phyloP scores from a whole-genome alignment of 2,888 invertebrate genomes.

The Euzophera pinguis region DNA sequence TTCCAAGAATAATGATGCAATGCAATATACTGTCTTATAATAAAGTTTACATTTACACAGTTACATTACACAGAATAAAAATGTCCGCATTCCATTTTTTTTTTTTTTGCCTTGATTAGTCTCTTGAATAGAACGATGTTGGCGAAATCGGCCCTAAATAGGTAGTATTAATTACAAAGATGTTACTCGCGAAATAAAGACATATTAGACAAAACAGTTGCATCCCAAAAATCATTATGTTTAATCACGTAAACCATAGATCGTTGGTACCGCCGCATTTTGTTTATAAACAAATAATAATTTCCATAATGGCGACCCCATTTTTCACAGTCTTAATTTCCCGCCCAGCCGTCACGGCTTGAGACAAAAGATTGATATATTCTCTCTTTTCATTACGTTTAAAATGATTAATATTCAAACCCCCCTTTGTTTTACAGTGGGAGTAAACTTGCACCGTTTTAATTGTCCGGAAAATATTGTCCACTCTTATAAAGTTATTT shows the following conservation, averaged over 20 bases:
- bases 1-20: too few relatives aligned
- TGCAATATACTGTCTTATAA: too few relatives aligned
- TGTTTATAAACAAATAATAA: conserved; percentile 68
- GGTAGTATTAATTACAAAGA: too few relatives aligned
- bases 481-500: conserved; percentile 10
- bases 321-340: conserved; percentile 69
- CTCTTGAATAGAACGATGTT: too few relatives aligned
- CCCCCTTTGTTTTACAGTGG: conserved; percentile 32
- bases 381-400: conserved; percentile 64
- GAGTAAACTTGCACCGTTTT: conserved; percentile 8
- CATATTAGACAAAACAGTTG: not conserved
- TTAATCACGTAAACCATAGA: not conserved
- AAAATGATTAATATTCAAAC: conserved; percentile 59
- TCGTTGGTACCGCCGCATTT: conserved; percentile 33
- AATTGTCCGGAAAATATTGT: conserved; percentile 13
- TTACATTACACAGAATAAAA: too few relatives aligned
- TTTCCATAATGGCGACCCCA: conserved; percentile 62
- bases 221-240: not conserved
- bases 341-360: conserved; percentile 41
- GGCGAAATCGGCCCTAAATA: too few relatives aligned
- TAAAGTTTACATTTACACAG: too few relatives aligned
- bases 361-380: conserved; percentile 75
- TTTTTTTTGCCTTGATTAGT: too few relatives aligned
- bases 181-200: not conserved
- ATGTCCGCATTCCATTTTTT: too few relatives aligned